Percentiles rank a stretch among this genome's conserved stretches.
Conservation (phyloP, 2,888 invertebrate species). For the Clusia tigrina region DNA sequence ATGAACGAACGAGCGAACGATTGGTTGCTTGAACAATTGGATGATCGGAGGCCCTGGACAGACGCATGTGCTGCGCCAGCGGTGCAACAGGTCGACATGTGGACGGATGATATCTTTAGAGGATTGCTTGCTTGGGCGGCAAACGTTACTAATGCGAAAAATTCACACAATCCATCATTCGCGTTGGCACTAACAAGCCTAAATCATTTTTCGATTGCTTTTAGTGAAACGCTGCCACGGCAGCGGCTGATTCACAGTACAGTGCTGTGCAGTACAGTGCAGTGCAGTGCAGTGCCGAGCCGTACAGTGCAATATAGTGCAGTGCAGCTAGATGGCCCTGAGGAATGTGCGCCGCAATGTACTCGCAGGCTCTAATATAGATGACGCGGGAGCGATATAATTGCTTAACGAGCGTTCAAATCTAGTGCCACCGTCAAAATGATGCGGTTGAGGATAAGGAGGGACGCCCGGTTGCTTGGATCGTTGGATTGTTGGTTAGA, state of each 20-base stretch:
- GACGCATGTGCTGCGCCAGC: too few species aligned
- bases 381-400: constrained; percentile 48
- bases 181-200: constrained; percentile 59
- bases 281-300: too few species aligned
- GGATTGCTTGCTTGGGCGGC: constrained; percentile 9
- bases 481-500: constrained; percentile 27
- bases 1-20: background rate
- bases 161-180: constrained; percentile 64
- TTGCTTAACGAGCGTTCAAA: constrained; percentile 55
- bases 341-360: background rate
- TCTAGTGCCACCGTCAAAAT: constrained; percentile 28
- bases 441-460: background rate
- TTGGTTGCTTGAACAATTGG: background rate
- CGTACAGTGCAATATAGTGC: background rate
- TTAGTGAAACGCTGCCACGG: background rate
- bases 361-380: constrained; percentile 28
- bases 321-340: background rate
- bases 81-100: constrained; percentile 7
- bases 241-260: constrained; percentile 9
- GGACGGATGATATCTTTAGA: constrained; percentile 11
- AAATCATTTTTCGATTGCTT: constrained; percentile 44
- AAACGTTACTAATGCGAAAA: constrained; percentile 53
- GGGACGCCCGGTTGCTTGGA: constrained; percentile 23
- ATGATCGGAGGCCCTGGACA: too few species aligned
- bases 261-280: too few species aligned